phyloP scores from a whole-genome alignment of 2,113 vertebrate species.

The Pantherophis guttatus region DNA sequence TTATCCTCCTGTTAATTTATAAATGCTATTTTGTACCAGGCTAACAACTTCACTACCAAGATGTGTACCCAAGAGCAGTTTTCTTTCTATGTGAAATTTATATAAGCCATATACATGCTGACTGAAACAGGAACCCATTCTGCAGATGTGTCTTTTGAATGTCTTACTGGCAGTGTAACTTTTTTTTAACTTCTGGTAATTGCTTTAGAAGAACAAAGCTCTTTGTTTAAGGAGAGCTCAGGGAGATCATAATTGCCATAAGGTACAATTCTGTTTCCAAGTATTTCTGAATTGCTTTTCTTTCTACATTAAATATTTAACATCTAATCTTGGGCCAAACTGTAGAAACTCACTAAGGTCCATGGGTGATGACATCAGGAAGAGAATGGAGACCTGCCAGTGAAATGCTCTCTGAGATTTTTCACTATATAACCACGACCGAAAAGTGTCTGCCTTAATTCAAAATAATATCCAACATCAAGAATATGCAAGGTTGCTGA shows the following conservation, averaged over 20 bases:
- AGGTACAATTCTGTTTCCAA: conserved; percentile 72
- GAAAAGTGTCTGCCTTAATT: neutral
- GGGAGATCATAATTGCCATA: conserved; percentile 76
- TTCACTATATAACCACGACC: conserved; percentile 54
- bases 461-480: conserved; percentile 29
- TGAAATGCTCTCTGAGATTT: conserved; percentile 45
- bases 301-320: conserved; percentile 82
- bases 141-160: conserved; percentile 53
- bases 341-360: conserved; percentile 64
- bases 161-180: conserved; percentile 64
- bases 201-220: conserved; percentile 80
- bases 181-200: conserved; percentile 77
- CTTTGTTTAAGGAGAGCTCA: conserved; percentile 80
- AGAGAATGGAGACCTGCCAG: conserved; percentile 53
- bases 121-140: conserved; percentile 29
- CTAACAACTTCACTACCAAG: neutral
- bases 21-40: conserved; percentile 1
- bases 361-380: conserved; percentile 60
- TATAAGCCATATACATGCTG: conserved; percentile 11
- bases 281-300: conserved; percentile 75
- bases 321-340: conserved; percentile 71
- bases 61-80: neutral
- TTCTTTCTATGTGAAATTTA: neutral
- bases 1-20: conserved; percentile 2
- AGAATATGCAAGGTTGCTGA: conserved; percentile 11